Conservation (phyloP, 1,140 invertebrate genomes). For the Drosophila cardini region DNA sequence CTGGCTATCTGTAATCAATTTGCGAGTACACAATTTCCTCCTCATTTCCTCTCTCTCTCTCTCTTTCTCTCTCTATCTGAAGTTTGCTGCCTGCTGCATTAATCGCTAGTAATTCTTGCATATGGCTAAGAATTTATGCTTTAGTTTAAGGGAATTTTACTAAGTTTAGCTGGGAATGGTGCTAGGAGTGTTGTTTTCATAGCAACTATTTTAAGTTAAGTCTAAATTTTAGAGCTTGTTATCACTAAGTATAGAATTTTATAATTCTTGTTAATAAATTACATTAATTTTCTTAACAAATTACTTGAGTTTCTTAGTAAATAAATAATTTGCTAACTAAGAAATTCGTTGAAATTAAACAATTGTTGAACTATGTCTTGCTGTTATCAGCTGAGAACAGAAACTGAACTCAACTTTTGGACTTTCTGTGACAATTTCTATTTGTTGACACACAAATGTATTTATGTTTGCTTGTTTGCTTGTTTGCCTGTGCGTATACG, state of each 20-base stretch:
- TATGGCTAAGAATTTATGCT: no score
- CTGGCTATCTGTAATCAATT: constrained; percentile 77
- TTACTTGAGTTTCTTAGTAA: no score
- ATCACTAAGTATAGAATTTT: no score
- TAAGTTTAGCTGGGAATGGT: no score
- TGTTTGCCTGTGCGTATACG: neutral
- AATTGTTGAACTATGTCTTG: neutral
- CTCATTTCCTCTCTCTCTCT: constrained; percentile 69
- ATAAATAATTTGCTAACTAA: no score
- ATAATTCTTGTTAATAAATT: no score
- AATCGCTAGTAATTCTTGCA: constrained; percentile 16
- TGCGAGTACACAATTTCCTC: constrained; percentile 67
- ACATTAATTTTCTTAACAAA: no score
- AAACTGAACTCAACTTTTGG: neutral
- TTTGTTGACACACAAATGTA: constrained; percentile 5
- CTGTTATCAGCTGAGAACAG: constrained; percentile 1
- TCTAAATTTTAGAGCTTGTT: no score
- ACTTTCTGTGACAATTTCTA: constrained; percentile 12
- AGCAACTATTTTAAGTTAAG: neutral
- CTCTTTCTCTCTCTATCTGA: no score
- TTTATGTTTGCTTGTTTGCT: constrained; percentile 1
- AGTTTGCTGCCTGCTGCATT: constrained; percentile 34
- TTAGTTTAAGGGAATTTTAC: no score
- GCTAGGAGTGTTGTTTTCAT: neutral
- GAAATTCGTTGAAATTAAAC: neutral